Percentiles rank a stretch among this genome's conserved stretches.
Evolutionary conservation across 2,888 invertebrate species (phyloP).

Genomic region (Volucella inflata): DNA sequence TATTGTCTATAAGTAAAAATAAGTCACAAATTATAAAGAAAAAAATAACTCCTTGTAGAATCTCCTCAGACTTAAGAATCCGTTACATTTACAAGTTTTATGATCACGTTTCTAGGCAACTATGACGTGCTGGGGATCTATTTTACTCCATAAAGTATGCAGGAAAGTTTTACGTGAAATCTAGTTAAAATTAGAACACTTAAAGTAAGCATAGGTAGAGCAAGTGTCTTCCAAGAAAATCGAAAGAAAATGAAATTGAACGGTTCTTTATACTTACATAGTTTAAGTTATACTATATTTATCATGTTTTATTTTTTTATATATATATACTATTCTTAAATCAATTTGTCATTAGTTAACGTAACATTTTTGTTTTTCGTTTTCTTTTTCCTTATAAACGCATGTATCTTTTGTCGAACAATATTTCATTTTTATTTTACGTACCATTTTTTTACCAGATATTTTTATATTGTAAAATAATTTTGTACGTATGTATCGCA

Average conservation of each 20-base stretch:
- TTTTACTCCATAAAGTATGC: constrained; percentile 11
- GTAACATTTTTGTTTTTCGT: constrained; percentile 42
- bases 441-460: constrained; percentile 19
- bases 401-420: constrained; percentile 38
- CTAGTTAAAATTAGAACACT: constrained; percentile 29
- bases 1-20: constrained; percentile 53
- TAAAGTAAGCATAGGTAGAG: constrained; percentile 33
- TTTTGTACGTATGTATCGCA: constrained; percentile 37
- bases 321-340: not conserved
- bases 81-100: not conserved
- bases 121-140: not conserved
- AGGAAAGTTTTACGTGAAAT: constrained; percentile 28
- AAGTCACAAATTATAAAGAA: constrained; percentile 58
- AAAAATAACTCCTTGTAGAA: constrained; percentile 5
- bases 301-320: constrained; percentile 44
- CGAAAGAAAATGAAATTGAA: constrained; percentile 34
- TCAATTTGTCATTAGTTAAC: constrained; percentile 16
- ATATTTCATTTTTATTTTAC: constrained; percentile 35
- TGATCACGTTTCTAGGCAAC: not conserved
- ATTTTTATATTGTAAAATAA: constrained; percentile 39
- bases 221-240: constrained; percentile 64
- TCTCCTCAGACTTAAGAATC: constrained; percentile 7
- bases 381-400: constrained; percentile 18
- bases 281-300: constrained; percentile 60
- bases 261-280: constrained; percentile 58